Evolutionary conservation across 2,113 vertebrate species (phyloP).

Genomic region (Climacteris rufus): DNA sequence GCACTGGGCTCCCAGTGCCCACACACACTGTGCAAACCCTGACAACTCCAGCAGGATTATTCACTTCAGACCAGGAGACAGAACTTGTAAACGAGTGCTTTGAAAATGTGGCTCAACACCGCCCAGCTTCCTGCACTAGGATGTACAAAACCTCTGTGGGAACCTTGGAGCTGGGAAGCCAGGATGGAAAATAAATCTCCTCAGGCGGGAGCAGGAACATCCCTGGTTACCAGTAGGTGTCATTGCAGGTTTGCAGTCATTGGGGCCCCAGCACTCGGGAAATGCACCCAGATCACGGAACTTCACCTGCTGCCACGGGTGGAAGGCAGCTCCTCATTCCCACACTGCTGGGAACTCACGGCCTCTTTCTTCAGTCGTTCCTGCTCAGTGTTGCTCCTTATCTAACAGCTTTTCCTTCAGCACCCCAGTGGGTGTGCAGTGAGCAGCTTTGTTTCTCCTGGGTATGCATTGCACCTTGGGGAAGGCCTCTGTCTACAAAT

Average conservation of each 20-base stretch:
- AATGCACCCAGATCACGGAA: neutral
- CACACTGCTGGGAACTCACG: neutral
- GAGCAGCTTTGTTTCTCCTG: neutral
- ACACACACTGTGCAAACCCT: neutral
- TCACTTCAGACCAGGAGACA: neutral
- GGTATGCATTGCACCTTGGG: neutral
- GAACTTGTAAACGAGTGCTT: neutral
- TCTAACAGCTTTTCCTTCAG: neutral
- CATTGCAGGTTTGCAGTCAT: slow-evolving; percentile 20
- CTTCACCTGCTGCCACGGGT: neutral
- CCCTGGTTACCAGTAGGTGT: slow-evolving; percentile 52
- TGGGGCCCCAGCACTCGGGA: neutral
- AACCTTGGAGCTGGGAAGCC: neutral
- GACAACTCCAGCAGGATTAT: accelerated
- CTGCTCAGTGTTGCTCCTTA: neutral
- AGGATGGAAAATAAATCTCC: neutral
- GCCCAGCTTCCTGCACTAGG: neutral
- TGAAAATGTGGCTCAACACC: neutral
- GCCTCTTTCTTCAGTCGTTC: neutral
- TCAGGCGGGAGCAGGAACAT: neutral
- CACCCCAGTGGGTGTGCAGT: accelerated
- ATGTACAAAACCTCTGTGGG: neutral
- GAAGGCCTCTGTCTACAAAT: neutral
- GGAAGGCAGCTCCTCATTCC: neutral
- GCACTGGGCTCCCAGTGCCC: neutral